Evolutionary conservation across 2,888 invertebrate genomes (phyloP).

Genomic region (Schizotus pectinicornis): DNA sequence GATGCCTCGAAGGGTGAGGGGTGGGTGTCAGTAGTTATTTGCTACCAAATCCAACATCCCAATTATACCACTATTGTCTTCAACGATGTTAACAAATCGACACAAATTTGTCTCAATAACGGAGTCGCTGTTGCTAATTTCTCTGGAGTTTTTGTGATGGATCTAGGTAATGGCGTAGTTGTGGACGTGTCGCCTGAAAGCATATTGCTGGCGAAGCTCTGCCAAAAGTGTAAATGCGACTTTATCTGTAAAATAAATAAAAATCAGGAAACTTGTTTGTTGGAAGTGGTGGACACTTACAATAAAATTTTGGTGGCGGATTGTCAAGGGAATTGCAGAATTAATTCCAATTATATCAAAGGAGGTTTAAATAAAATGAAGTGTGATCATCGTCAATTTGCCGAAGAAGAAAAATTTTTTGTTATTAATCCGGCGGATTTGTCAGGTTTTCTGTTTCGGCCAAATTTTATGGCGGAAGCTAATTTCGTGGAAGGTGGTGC

Average conservation of each 20-base stretch:
- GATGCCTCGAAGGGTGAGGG: slow-evolving; percentile 29
- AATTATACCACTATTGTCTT: slow-evolving; percentile 39
- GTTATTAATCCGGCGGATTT: slow-evolving; percentile 3
- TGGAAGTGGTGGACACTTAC: slow-evolving; percentile 40
- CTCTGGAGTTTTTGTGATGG: slow-evolving; percentile 15
- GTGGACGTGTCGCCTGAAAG: slow-evolving; percentile 27
- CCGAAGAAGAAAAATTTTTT: slow-evolving; percentile 34
- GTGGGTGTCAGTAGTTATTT: slow-evolving; percentile 40
- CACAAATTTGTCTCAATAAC: slow-evolving; percentile 12
- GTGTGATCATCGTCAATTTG: slow-evolving; percentile 35
- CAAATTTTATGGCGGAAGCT: slow-evolving; percentile 27
- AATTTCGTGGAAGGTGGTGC: slow-evolving; percentile 6
- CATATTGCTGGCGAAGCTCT: slow-evolving; percentile 36
- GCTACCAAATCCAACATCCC: slow-evolving; percentile 41
- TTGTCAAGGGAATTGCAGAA: slow-evolving; percentile 37
- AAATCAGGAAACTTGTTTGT: slow-evolving; percentile 21
- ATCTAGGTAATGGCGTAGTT: slow-evolving; percentile 24
- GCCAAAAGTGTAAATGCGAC: slow-evolving; percentile 31
- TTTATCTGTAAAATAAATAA: slow-evolving; percentile 9
- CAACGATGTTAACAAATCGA: slow-evolving; percentile 5
- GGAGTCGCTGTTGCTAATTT: background rate
- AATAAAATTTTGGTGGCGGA: slow-evolving; percentile 40
- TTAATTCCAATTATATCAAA: slow-evolving; percentile 32
- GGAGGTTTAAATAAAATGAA: slow-evolving; percentile 28
- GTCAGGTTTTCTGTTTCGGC: slow-evolving; percentile 33